Evolutionary conservation across 2,797 vertebrate species (phyloP).

Genomic region (Halcyon smyrnensis): DNA sequence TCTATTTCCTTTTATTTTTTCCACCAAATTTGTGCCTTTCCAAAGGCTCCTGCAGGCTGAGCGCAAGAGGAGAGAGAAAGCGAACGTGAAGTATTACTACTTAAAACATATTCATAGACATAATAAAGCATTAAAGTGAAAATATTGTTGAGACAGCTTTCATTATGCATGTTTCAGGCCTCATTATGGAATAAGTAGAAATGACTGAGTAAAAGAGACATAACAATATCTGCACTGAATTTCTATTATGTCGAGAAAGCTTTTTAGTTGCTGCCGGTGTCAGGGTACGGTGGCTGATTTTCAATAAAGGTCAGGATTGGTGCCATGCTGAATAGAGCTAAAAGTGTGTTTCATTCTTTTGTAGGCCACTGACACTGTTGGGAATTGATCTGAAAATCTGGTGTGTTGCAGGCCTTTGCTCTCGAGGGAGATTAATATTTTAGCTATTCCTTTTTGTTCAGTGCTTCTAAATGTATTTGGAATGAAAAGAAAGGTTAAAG

Average conservation of each 20-base stretch:
- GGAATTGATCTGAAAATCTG: constrained; percentile 87
- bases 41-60: constrained; percentile 59
- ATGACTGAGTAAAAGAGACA: constrained; percentile 90
- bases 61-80: constrained; percentile 23
- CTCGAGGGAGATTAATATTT: constrained; percentile 87
- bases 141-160: constrained; percentile 96
- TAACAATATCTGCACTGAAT: constrained; percentile 88
- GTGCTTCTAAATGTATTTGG: constrained; percentile 86
- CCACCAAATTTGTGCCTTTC: constrained; percentile 38
- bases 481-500: constrained; percentile 90
- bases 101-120: constrained; percentile 87
- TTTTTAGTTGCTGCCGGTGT: constrained; percentile 84
- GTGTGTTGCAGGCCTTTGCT: constrained; percentile 84
- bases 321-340: constrained; percentile 83
- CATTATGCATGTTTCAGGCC: constrained; percentile 92
- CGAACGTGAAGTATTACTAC: constrained; percentile 83
- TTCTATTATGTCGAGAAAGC: constrained; percentile 87
- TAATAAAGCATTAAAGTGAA: constrained; percentile 95
- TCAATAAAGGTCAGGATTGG: constrained; percentile 85
- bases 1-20: constrained; percentile 4
- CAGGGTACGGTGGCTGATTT: constrained; percentile 81
- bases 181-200: constrained; percentile 93
- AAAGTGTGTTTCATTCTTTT: constrained; percentile 85
- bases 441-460: constrained; percentile 86
- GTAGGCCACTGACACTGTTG: constrained; percentile 83